phyloP scores from a whole-genome alignment of 2,797 vertebrate species.

The Aulostomus chinensis region DNA sequence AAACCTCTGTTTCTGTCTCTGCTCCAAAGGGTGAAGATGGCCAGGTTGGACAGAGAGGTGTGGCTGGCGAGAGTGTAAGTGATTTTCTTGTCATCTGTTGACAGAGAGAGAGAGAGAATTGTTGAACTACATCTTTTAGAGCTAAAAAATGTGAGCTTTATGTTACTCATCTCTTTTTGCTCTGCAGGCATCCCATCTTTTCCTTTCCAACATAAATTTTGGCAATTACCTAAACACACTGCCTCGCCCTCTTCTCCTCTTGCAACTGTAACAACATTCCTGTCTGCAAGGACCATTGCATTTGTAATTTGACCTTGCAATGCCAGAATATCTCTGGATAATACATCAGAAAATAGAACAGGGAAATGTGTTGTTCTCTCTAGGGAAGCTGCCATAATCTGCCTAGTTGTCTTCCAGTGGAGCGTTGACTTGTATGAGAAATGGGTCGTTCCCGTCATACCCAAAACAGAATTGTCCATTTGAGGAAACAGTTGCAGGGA shows the following conservation, averaged over 20 bases:
- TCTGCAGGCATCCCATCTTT: too few relatives aligned
- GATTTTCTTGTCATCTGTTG: conserved; percentile 11
- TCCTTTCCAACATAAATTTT: conserved; percentile 10
- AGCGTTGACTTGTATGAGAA: conserved; percentile 29
- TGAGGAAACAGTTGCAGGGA: too few relatives aligned
- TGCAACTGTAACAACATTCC: conserved; percentile 30
- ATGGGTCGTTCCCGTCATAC: too few relatives aligned
- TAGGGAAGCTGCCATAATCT: too few relatives aligned
- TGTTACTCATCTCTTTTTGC: too few relatives aligned
- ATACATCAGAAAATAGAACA: conserved; percentile 49
- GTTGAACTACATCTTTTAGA: too few relatives aligned
- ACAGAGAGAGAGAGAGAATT: too few relatives aligned
- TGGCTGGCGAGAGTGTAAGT: conserved; percentile 96
- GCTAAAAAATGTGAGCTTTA: too few relatives aligned
- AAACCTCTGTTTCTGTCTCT: not conserved
- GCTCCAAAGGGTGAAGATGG: conserved; percentile 92
- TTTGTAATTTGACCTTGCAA: conserved; percentile 33
- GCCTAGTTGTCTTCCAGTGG: conserved; percentile 42
- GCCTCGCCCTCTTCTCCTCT: conserved; percentile 13
- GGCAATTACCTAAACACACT: conserved; percentile 30
- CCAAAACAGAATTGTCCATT: conserved; percentile 24
- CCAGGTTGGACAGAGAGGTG: conserved; percentile 92
- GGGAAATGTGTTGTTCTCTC: too few relatives aligned
- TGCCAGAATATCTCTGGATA: conserved; percentile 39
- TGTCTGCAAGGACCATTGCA: conserved; percentile 43